Percentiles rank a stretch among this genome's conserved stretches.
These are phyloP conservation scores for Spodoptera exigua DNA, from an alignment of 2,888 invertebrate species.

Conservation along the genomic window DNA sequence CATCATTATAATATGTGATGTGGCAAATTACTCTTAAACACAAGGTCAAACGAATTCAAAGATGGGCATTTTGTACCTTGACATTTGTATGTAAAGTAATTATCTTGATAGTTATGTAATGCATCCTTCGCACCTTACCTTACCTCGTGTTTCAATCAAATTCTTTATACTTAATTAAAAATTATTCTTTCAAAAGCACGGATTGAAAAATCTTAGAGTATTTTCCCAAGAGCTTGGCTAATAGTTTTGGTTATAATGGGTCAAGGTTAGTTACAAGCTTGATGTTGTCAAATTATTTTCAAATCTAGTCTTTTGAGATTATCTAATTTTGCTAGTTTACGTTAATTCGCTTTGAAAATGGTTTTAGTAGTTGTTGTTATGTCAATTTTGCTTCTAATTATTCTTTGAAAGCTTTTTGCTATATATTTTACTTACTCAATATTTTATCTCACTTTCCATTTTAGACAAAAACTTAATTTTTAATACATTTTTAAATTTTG, in stretches of 20 bases:
- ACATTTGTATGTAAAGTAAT: slow-evolving; percentile 51
- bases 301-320: neutral
- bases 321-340: no score
- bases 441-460: no score
- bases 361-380: no score
- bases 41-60: slow-evolving; percentile 46
- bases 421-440: no score
- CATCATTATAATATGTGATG: slow-evolving; percentile 16
- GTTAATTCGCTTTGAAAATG: no score
- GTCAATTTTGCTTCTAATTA: no score
- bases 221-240: slow-evolving; percentile 33
- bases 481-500: no score
- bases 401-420: no score
- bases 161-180: slow-evolving; percentile 44
- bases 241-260: slow-evolving; percentile 24
- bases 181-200: slow-evolving; percentile 35
- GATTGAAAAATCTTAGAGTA: slow-evolving; percentile 28
- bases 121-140: slow-evolving; percentile 30
- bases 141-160: slow-evolving; percentile 31
- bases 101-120: slow-evolving; percentile 43
- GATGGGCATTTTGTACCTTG: slow-evolving; percentile 54
- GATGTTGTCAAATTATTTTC: slow-evolving; percentile 10
- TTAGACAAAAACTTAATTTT: no score
- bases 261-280: slow-evolving; percentile 14
- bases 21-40: slow-evolving; percentile 26